A percentile compares a stretch with the other conserved stretches of the same genome.
These are phyloP conservation scores for Drosophila bocki DNA, from an alignment of 1,140 invertebrate genomes.

Conservation along the genomic window DNA sequence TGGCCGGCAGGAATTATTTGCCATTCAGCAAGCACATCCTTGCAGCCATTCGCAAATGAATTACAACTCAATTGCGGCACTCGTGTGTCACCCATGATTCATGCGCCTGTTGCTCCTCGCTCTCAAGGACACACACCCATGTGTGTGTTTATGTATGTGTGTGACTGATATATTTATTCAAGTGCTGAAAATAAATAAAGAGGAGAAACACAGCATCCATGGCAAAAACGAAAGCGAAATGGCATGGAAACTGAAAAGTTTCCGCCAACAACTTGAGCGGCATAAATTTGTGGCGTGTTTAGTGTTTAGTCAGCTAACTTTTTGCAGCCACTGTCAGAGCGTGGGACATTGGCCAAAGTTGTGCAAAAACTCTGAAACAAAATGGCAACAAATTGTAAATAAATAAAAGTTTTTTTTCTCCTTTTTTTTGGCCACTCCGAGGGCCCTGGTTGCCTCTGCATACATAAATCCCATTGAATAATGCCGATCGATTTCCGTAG, in stretches of 20 bases:
- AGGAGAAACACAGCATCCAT: not conserved
- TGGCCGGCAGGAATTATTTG: constrained; percentile 22
- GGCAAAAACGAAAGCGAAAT: constrained; percentile 4
- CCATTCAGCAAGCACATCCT: constrained; percentile 29
- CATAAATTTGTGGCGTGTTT: constrained; percentile 44
- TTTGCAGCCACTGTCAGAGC: constrained; percentile 27
- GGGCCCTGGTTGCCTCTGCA: constrained; percentile 4
- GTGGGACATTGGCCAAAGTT: constrained; percentile 26
- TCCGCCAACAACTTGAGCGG: constrained; percentile 20
- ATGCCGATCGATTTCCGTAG: constrained; percentile 30
- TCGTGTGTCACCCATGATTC: constrained; percentile 56
- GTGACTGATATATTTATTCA: constrained; percentile 44
- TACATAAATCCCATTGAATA: constrained; percentile 51
- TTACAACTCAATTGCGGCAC: constrained; percentile 44
- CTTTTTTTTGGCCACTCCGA: constrained; percentile 11
- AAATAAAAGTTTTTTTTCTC: constrained; percentile 50
- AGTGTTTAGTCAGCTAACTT: constrained; percentile 50
- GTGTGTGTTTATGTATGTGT: constrained; percentile 4
- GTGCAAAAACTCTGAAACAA: constrained; percentile 46
- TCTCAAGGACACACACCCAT: constrained; percentile 11
- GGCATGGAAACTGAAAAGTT: constrained; percentile 43
- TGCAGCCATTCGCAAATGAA: constrained; percentile 31
- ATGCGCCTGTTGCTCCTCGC: constrained; percentile 39
- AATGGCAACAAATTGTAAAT: constrained; percentile 65
- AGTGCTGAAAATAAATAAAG: constrained; percentile 43